phyloP scores from a whole-genome alignment of 2,797 vertebrate genomes.

The Esox lucius region DNA sequence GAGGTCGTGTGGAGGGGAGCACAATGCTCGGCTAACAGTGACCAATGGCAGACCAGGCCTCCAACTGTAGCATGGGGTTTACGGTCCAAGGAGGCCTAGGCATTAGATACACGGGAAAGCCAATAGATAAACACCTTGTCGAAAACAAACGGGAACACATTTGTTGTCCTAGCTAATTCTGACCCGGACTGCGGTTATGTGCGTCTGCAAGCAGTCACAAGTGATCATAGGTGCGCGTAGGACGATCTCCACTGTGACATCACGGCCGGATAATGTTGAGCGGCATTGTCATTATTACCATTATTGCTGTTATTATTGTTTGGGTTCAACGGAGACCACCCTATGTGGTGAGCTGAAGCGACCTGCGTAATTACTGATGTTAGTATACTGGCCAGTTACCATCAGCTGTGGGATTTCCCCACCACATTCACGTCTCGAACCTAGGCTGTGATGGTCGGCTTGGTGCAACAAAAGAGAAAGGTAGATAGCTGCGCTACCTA shows the following conservation, averaged over 20 bases:
- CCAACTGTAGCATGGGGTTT: conserved; percentile 14
- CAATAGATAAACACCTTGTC: neutral
- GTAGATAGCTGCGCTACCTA: too few species aligned
- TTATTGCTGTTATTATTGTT: conserved; percentile 18
- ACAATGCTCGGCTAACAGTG: conserved; percentile 15
- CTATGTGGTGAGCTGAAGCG: conserved; percentile 8
- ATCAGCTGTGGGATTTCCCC: too few species aligned
- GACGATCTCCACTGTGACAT: conserved; percentile 11
- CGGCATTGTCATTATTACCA: conserved; percentile 8
- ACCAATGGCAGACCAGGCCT: conserved; percentile 32
- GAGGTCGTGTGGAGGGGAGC: conserved; percentile 46
- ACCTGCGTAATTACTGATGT: neutral
- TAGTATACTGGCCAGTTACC: conserved; percentile 4
- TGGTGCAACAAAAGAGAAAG: too few species aligned
- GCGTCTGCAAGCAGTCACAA: neutral
- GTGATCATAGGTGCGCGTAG: conserved; percentile 3
- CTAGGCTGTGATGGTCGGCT: too few species aligned
- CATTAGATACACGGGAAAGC: conserved; percentile 8
- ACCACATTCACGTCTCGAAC: too few species aligned
- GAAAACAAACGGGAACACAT: neutral
- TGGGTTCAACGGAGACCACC: conserved; percentile 32
- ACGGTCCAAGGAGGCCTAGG: conserved; percentile 7
- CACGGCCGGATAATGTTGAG: conserved; percentile 13
- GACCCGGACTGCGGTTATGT: neutral
- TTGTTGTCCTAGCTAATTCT: neutral